Evolutionary conservation across 1,140 invertebrate species (phyloP).

Genomic region (Gerris buenoi): DNA sequence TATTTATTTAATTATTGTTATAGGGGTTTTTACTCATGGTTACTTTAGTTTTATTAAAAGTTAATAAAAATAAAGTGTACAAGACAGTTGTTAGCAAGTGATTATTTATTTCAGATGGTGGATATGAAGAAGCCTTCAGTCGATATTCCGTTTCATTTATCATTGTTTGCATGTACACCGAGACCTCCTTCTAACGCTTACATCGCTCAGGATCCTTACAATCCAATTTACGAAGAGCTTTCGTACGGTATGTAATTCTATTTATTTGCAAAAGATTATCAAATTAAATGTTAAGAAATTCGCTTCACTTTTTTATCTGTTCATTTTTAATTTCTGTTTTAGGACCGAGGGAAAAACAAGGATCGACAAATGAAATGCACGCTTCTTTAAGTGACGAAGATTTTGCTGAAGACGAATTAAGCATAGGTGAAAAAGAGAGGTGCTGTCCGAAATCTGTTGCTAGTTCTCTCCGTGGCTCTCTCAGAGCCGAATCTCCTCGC

Average conservation of each 20-base stretch:
- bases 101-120: slow-evolving; percentile 48
- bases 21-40: too few species aligned
- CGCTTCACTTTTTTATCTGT: background rate
- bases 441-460: background rate
- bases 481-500: background rate
- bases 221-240: slow-evolving; percentile 54
- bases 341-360: slow-evolving; percentile 28
- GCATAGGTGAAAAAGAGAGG: slow-evolving; percentile 28
- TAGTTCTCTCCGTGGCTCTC: background rate
- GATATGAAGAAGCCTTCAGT: slow-evolving; percentile 35
- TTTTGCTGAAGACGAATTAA: slow-evolving; percentile 50
- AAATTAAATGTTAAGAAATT: too few species aligned
- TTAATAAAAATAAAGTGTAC: too few species aligned
- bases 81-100: too few species aligned
- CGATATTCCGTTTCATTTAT: slow-evolving; percentile 31
- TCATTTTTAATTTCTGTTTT: too few species aligned
- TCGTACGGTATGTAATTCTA: slow-evolving; percentile 35
- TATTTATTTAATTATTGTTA: slow-evolving; percentile 12
- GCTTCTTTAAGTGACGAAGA: slow-evolving; percentile 46
- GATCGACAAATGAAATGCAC: slow-evolving; percentile 35
- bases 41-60: too few species aligned
- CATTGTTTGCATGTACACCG: slow-evolving; percentile 47
- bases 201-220: slow-evolving; percentile 44
- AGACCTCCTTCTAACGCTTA: slow-evolving; percentile 48
- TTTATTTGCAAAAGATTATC: background rate